These are phyloP conservation scores for Thaumatotibia leucotreta DNA, from an alignment of 1,140 invertebrate species.

Conservation along the genomic window DNA sequence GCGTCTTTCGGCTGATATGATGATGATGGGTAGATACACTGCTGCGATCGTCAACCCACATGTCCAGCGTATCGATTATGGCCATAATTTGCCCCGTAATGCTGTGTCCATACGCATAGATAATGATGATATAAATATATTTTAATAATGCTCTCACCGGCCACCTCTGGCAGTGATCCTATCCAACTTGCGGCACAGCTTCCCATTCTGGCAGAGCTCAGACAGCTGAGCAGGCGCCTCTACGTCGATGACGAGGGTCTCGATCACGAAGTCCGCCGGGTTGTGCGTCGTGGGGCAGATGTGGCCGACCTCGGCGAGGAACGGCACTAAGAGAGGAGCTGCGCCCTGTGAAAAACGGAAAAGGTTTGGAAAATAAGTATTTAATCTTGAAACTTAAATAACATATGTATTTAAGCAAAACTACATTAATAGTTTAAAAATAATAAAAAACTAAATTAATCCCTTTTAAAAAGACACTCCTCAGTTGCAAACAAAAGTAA, in stretches of 20 bases:
- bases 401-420: no score
- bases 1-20: no score
- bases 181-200: conserved; percentile 48
- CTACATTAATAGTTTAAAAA: no score
- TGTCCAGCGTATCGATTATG: no score
- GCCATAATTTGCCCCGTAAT: no score
- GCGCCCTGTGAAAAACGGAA: conserved; percentile 51
- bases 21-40: no score
- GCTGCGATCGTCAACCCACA: no score
- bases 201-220: conserved; percentile 65
- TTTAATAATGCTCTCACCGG: conserved; percentile 27
- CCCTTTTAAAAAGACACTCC: no score
- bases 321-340: conserved; percentile 61
- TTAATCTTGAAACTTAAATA: no score
- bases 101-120: not conserved
- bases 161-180: conserved; percentile 51
- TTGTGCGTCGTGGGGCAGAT: conserved; percentile 69
- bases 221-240: conserved; percentile 54
- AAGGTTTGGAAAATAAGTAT: conserved; percentile 16
- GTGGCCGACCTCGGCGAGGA: conserved; percentile 50
- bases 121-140: not conserved
- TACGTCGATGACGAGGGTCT: conserved; percentile 44
- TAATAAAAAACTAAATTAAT: no score
- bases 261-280: conserved; percentile 68
- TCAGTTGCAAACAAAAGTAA: no score